Conservation (phyloP, 2,113 vertebrate genomes). For the Lathamus discolor region DNA sequence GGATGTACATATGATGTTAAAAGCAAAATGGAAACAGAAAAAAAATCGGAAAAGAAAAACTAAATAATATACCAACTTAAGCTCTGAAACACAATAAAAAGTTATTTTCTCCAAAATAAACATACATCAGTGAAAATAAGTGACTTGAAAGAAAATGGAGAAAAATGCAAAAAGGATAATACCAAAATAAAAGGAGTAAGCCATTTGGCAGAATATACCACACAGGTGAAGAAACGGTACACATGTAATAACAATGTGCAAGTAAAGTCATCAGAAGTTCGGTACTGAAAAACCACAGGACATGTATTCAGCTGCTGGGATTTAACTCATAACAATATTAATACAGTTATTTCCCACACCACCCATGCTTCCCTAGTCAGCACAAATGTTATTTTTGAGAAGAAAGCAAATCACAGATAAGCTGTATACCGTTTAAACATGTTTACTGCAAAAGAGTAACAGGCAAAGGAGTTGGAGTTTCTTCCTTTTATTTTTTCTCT, state of each 20-base stretch:
- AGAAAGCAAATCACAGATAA: neutral
- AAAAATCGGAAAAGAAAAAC: slow-evolving; percentile 58
- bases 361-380: neutral
- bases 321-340: neutral
- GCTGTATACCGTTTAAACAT: neutral
- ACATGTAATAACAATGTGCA: neutral
- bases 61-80: slow-evolving; percentile 61
- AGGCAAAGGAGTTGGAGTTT: neutral
- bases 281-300: neutral
- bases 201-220: neutral
- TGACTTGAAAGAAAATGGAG: slow-evolving; percentile 23
- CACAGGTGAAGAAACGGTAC: neutral
- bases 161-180: neutral
- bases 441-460: neutral
- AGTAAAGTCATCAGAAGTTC: neutral
- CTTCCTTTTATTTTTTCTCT: neutral
- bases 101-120: slow-evolving; percentile 52
- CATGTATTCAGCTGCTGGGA: neutral
- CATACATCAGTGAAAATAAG: neutral
- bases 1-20: slow-evolving; percentile 79
- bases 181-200: neutral
- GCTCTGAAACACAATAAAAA: slow-evolving; percentile 37
- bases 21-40: slow-evolving; percentile 70
- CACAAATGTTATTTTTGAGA: neutral
- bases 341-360: neutral